Base-by-base conservation (phyloP, 2,113 vertebrate species). In the Ornithorhynchus anatinus region DNA sequence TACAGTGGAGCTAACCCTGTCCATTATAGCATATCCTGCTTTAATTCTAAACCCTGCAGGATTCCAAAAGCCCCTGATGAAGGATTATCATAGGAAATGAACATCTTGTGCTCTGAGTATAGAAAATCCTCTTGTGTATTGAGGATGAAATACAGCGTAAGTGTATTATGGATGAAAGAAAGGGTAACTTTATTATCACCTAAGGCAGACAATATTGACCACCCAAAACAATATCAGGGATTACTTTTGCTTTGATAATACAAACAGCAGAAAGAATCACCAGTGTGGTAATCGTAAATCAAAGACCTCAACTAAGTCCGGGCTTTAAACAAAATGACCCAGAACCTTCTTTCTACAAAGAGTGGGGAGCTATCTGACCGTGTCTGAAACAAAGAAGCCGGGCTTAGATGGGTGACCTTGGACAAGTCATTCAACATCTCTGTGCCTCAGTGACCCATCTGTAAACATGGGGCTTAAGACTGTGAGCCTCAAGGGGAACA, bases 21-120 rank as follows among this genome's bases (percentile, higher is more conserved):
- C 73, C 10, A 63, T 23, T 73, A 64, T 32, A 73, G n/a, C 64
- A 72, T 63, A 80, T 75, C 51, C 38, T 6, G 40, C 51, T 66
- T 70, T 69, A 75, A 78, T 78, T 75, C 69, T 59, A 78, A 75
- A 57, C 70, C 69, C 43, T 64, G 22, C 52, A 72, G 39, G 31
- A 11, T 70, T 66, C 69, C 23, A 10, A 60, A 70, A 76, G 27
- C 57, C 6, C 27, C 67, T 81, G 7, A 27, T 35, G 56, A 13
- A 57, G 32, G 27, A 57, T 13, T 25, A 36, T 57, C 57, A 53
- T 48, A 38, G 53, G 63, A 72, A 67, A 73, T 72, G 47, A 79
- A 70, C 56, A n/a, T 50, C 37, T 44, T 27, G 36, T 22, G 47
- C 13, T 56, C 52, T 70, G 58, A 72, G 40, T 47, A 7, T 23